Percentiles rank a stretch among this genome's conserved stretches.
These are phyloP conservation scores for Cataglyphis cursor DNA, from an alignment of 2,888 invertebrate species.

Conservation along the genomic window DNA sequence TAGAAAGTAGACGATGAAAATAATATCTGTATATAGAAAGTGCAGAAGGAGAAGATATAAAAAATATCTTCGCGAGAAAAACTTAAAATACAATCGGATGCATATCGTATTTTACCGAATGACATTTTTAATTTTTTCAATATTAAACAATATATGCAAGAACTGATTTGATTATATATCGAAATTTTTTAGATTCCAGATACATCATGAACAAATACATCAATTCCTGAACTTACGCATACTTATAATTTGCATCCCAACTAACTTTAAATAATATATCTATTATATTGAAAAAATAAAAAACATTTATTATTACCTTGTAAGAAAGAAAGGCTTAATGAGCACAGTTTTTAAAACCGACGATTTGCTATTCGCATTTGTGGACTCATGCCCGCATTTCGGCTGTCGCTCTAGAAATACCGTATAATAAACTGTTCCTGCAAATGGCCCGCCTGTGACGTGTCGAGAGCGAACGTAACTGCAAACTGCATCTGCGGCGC, in stretches of 20 bases:
- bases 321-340: background rate
- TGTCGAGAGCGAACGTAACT: slow-evolving; percentile 30
- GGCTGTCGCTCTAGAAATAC: slow-evolving; percentile 3
- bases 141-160: background rate
- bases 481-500: slow-evolving; percentile 44
- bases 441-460: slow-evolving; percentile 32
- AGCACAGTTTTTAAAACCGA: background rate
- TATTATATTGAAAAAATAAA: background rate
- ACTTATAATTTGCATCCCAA: slow-evolving; percentile 1
- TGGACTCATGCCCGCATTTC: background rate
- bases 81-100: background rate
- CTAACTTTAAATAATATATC: background rate
- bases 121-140: background rate
- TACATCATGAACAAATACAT: background rate
- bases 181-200: background rate
- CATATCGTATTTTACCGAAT: slow-evolving; percentile 2
- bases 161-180: background rate
- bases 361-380: background rate
- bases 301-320: background rate
- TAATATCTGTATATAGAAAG: slow-evolving; percentile 17
- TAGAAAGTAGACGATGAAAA: background rate
- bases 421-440: slow-evolving; percentile 41
- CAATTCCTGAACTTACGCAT: background rate
- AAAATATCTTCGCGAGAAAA: background rate
- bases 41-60: background rate